Evolutionary conservation across 2,113 vertebrate species (phyloP).

Genomic region (Poecilia latipinna): DNA sequence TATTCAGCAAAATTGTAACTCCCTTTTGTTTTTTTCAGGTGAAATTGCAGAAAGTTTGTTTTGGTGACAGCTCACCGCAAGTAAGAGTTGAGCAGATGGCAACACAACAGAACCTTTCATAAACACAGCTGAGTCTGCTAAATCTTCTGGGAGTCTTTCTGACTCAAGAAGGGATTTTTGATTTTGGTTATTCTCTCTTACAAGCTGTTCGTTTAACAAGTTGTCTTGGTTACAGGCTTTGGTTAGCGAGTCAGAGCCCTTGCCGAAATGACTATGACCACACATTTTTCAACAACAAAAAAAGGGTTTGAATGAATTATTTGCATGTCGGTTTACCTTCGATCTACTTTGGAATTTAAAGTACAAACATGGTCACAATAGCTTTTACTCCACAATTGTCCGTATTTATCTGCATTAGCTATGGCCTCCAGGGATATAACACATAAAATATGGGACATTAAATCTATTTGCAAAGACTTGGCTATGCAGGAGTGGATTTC

Average conservation of each 20-base stretch:
- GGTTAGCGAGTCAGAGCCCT: background rate
- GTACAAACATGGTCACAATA: background rate
- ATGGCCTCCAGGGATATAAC: background rate
- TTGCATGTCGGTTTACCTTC: background rate
- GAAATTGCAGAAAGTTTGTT: background rate
- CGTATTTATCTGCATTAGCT: background rate
- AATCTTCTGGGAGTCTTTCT: background rate
- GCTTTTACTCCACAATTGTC: background rate
- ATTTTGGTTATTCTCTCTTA: background rate
- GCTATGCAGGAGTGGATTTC: background rate
- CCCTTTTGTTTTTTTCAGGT: background rate
- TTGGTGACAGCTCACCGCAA: background rate
- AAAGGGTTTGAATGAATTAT: background rate
- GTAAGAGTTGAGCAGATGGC: background rate
- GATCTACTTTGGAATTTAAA: background rate
- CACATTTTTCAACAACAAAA: background rate
- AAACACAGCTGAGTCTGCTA: background rate
- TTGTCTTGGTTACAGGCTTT: background rate
- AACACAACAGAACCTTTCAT: background rate
- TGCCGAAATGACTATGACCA: no score
- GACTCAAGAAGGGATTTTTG: background rate
- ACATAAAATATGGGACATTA: background rate
- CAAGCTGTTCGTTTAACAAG: conserved; percentile 1
- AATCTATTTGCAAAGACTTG: background rate
- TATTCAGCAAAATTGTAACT: background rate